A percentile compares a stretch with the other conserved stretches of the same genome.
Evolutionary conservation across 2,797 vertebrate genomes (phyloP).

Genomic region (Iguana delicatissima): DNA sequence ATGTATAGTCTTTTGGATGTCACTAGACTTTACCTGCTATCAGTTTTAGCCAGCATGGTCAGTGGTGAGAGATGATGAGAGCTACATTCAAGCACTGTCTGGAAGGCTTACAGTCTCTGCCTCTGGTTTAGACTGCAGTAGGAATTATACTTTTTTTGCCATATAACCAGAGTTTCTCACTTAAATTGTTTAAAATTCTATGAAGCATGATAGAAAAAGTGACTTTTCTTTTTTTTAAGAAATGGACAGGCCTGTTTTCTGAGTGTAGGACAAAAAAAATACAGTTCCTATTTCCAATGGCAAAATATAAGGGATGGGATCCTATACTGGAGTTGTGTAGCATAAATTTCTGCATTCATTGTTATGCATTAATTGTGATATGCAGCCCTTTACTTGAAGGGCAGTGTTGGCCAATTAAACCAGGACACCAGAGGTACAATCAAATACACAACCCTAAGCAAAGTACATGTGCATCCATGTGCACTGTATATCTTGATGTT

Average conservation of each 20-base stretch:
- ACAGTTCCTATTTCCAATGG: background rate
- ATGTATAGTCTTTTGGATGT: background rate
- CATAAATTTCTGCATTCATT: too few relatives aligned
- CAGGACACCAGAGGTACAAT: too few relatives aligned
- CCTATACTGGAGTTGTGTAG: too few relatives aligned
- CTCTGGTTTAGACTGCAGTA: background rate
- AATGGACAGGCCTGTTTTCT: background rate
- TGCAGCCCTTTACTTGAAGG: too few relatives aligned
- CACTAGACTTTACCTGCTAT: background rate
- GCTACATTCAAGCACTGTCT: background rate
- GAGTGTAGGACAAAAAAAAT: background rate
- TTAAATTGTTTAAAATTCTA: slow-evolving; percentile 7
- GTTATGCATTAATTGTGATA: too few relatives aligned
- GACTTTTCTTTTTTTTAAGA: background rate
- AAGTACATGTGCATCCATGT: too few relatives aligned
- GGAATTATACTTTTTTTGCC: background rate
- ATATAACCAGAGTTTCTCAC: background rate
- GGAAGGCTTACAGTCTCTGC: background rate
- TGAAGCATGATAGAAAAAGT: too few relatives aligned
- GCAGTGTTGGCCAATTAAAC: too few relatives aligned
- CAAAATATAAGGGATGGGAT: background rate
- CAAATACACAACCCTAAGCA: too few relatives aligned
- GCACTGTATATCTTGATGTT: too few relatives aligned
- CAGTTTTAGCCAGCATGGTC: background rate
- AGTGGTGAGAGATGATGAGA: background rate